Evolutionary conservation across 2,113 vertebrate genomes (phyloP).

Genomic region (Dinomys branickii): DNA sequence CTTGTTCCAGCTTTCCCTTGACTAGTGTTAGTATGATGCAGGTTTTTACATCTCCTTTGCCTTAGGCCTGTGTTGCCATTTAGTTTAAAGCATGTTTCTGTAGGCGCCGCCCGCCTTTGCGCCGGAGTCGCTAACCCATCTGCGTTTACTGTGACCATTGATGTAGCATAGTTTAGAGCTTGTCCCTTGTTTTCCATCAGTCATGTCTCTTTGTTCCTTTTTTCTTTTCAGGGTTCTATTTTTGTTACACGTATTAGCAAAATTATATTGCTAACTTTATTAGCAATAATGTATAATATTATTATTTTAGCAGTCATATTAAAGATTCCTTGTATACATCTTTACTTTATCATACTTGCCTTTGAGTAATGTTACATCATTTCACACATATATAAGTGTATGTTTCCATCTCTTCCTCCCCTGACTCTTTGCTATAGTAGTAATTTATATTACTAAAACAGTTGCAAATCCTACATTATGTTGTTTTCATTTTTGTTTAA

Average conservation of each 20-base stretch:
- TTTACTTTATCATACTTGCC: background rate
- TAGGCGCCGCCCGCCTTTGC: background rate
- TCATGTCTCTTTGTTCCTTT: background rate
- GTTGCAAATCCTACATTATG: background rate
- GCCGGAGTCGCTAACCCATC: background rate
- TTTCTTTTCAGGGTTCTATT: background rate
- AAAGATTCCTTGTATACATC: background rate
- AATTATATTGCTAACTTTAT: background rate
- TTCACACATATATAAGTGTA: background rate
- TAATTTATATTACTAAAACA: background rate
- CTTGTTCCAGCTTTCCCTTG: background rate
- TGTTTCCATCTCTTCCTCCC: background rate
- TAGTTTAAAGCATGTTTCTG: background rate
- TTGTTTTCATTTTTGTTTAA: background rate
- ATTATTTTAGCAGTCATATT: background rate
- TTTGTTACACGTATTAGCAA: background rate
- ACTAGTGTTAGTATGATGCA: background rate
- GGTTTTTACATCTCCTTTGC: background rate
- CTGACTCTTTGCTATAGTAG: background rate
- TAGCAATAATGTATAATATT: background rate
- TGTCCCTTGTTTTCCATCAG: background rate
- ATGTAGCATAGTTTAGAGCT: background rate
- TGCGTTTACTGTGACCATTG: background rate
- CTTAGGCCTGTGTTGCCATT: background rate
- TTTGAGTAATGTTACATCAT: background rate